Base-by-base conservation (phyloP, 2,797 vertebrate species). In the Rousettus madagascariensis region DNA sequence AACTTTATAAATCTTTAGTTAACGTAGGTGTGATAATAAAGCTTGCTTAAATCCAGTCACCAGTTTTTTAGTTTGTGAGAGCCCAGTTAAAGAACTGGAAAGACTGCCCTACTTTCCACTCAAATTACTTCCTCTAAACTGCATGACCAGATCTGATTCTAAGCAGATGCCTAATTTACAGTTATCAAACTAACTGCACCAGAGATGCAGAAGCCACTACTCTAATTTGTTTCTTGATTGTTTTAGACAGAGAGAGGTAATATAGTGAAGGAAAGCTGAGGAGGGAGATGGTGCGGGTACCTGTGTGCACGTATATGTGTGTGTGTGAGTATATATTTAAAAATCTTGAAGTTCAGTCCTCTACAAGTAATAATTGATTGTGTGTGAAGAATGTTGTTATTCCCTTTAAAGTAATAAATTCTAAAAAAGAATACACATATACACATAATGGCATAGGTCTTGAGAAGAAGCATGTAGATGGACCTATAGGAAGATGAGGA, bases 271-370 rank as follows among this genome's bases (percentile, higher is more conserved):
- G 68, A 51, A 85, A 28, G 24, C 43, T 11, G 22, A 82, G 4
- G 43, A 6, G 22, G 5, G 12, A 66, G 7, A 8, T 11, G 26
- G n/a, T 11, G 0, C 38, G 15, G 22, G 38, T 36, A 5, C 17
- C 8, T 0, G 2, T 15, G 11, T 65, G 38, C n/a, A 49, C 0
- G 46, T 0, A 4, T 15, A 5, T 30, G 13, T 63, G 2, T 46
- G 13, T 36, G 6, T 51, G 20, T 46, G 41, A 33, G n/a, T 13
- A 8, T 28, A 7, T 57, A 12, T 24, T 61, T 43, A 49, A 38
- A 30, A 71, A 68, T 53, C 24, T 59, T 26, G 1, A 63, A n/a
- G 20, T 19, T 72, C 12, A 63, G 24, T 83, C 33, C 74, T 86
- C n/a, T 10, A 22, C 2, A 75, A 43, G 4, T 74, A 51, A 43